Evolutionary conservation across 2,797 vertebrate genomes (phyloP).

Genomic region (Coendou prehensilis): DNA sequence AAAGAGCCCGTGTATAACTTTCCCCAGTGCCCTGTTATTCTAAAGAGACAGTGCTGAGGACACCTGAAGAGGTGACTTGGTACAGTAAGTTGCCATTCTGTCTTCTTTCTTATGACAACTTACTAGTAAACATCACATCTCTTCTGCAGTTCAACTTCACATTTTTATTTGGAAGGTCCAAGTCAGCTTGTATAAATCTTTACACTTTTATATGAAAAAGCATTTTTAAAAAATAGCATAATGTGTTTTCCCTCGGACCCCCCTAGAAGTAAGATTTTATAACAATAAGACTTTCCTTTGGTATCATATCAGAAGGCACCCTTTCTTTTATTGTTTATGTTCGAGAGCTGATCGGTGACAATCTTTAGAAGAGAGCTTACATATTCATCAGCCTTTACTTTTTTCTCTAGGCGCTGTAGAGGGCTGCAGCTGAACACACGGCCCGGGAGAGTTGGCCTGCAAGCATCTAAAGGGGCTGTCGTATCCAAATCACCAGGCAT

Average conservation of each 20-base stretch:
- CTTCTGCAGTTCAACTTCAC: background rate
- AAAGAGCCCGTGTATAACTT: background rate
- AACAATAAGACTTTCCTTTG: background rate
- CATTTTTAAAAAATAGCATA: background rate
- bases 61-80: background rate
- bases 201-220: background rate
- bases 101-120: background rate
- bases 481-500: background rate
- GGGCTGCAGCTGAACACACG: background rate
- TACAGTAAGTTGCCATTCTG: background rate
- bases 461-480: background rate
- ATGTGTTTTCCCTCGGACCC: background rate
- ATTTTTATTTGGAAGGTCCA: slow-evolving; percentile 3
- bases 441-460: background rate
- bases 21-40: background rate
- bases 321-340: background rate
- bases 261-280: background rate
- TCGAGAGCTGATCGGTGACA: background rate
- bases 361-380: background rate
- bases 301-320: background rate
- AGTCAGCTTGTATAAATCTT: background rate
- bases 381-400: background rate
- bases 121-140: background rate
- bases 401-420: background rate
- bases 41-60: background rate